phyloP scores from a whole-genome alignment of 2,797 vertebrate genomes.

The Pogonophryne albipinna region DNA sequence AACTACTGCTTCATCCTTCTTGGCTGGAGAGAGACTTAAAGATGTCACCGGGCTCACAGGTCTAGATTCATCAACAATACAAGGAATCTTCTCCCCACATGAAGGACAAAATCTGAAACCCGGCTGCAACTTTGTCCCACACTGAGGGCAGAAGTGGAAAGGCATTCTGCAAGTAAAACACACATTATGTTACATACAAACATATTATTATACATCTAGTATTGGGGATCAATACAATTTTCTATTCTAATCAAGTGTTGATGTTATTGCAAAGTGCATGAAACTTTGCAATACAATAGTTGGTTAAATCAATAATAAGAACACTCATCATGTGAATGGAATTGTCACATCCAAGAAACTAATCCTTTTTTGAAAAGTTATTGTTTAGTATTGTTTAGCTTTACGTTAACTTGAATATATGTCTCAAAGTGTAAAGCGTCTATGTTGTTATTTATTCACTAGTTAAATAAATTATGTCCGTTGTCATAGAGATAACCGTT shows the following conservation, averaged over 20 bases:
- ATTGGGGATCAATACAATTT: too few species aligned
- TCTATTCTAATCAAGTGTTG: background rate
- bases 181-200: background rate
- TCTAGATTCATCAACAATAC: conserved; percentile 26
- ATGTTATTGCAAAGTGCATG: background rate
- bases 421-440: too few species aligned
- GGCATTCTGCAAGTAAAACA: conserved; percentile 79
- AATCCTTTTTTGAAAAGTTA: too few species aligned
- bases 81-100: conserved; percentile 86
- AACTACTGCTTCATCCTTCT: background rate
- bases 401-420: background rate
- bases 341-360: background rate
- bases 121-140: conserved; percentile 85
- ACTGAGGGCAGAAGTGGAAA: conserved; percentile 89
- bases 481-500: conserved; percentile 1
- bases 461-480: background rate
- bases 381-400: background rate
- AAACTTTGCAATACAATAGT: background rate
- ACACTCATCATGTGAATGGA: background rate
- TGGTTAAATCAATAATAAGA: background rate
- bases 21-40: conserved; percentile 9
- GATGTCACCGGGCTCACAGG: background rate
- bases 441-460: background rate
- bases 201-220: background rate
- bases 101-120: conserved; percentile 90